Evolutionary conservation across 2,888 invertebrate species (phyloP), one percentile per base, ranked within the genome.

Genomic region (Amphiduros pacificus): DNA sequence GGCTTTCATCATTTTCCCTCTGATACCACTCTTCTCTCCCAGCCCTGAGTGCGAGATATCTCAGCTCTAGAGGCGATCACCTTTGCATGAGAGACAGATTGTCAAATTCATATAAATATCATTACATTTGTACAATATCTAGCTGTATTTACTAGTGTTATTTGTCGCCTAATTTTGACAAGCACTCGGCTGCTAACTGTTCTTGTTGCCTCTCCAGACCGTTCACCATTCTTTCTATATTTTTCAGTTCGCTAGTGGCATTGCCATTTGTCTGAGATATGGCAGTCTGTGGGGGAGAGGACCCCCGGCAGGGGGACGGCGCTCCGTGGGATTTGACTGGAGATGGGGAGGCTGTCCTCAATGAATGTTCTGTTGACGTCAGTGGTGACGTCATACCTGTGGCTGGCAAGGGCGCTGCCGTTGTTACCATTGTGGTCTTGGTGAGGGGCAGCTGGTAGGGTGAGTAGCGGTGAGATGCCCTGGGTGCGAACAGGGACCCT

Each of bases 141-240:
- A n/a, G n/a, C n/a, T n/a, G n/a, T n/a, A n/a, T n/a, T n/a, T n/a
- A n/a, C 49, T 24, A 24, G 26, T 24, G 4, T 50, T 41, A 59
- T 53, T 59, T 59, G 26, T 59, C 59, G n/a, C 22, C 48, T 49
- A 59, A 27, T 53, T 59, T 59, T n/a, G 53, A 40, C 27, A 59
- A 44, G n/a, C 52, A 59, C 31, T 59, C 59, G 41, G 59, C 59
- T 17, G 59, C 59, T 22, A 59, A 28, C 20, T 59, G 59, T 51
- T 59, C 59, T 36, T 62, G 60, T 24, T 61, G 58, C 40, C 56
- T 61, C 44, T 67, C 68, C 51, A 68, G 61, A 20, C 94, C 95
- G 84, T 94, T 95, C 72, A 96, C 94, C 95, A 95, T 95, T 82
- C 94, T 93, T 85, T 96, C 95, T 85, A 96, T 96, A 83, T 91